Conservation (phyloP, 2,888 invertebrate species). For the Leucoptera coffeella region DNA sequence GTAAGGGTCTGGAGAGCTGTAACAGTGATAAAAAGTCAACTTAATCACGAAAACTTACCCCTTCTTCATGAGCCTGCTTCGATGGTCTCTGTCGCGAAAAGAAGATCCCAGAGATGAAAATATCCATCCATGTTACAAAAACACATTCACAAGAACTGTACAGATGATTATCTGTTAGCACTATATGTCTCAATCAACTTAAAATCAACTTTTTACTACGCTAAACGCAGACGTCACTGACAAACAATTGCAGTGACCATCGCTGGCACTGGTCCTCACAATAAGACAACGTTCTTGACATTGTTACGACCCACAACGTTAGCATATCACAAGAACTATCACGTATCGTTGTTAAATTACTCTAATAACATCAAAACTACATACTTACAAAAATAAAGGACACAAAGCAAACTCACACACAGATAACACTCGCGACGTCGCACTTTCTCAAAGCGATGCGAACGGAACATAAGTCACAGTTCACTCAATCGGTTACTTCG, state of each 20-base stretch:
- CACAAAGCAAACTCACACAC: conserved; percentile 44
- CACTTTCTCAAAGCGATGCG: conserved; percentile 33
- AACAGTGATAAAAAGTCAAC: conserved; percentile 32
- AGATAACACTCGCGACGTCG: conserved; percentile 47
- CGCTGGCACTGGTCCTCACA: conserved; percentile 45
- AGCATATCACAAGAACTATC: conserved; percentile 45
- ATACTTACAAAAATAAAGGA: conserved; percentile 49
- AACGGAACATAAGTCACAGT: conserved; percentile 25
- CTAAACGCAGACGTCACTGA: conserved; percentile 54
- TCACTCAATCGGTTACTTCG: conserved; percentile 2
- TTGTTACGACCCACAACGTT: conserved; percentile 32
- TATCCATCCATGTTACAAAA: conserved; percentile 47
- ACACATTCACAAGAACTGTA: conserved; percentile 40
- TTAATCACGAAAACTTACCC: conserved; percentile 48
- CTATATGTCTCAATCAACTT: conserved; percentile 49
- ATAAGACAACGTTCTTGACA: conserved; percentile 39
- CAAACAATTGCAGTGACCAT: conserved; percentile 51
- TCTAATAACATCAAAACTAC: conserved; percentile 30
- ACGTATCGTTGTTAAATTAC: conserved; percentile 38
- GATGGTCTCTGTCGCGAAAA: conserved; percentile 39
- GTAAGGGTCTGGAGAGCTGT: too few relatives aligned
- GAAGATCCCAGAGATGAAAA: conserved; percentile 36
- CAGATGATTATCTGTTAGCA: conserved; percentile 36
- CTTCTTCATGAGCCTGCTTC: conserved; percentile 52
- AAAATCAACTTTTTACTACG: conserved; percentile 50